Evolutionary conservation across 2,888 invertebrate species (phyloP).

Genomic region (Mechanitis mazaeus): DNA sequence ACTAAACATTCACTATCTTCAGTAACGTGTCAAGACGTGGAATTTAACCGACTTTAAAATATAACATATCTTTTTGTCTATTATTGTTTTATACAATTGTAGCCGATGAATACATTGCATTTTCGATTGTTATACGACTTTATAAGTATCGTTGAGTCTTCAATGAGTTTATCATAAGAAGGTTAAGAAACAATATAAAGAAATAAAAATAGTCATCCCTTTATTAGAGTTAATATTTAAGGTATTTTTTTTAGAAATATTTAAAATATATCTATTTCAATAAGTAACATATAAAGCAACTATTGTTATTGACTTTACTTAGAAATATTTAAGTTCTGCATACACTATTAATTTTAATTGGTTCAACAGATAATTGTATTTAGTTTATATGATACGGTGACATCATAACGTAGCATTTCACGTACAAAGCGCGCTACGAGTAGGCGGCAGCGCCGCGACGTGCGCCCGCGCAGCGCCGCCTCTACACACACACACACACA

Average conservation of each 20-base stretch:
- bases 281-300: no score
- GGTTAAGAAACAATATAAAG: no score
- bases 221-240: no score
- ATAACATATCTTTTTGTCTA: background rate
- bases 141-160: no score
- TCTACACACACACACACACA: constrained; percentile 3
- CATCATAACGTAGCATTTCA: constrained; percentile 10
- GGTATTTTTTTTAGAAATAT: no score
- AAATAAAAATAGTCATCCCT: no score
- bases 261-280: no score
- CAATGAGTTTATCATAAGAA: no score
- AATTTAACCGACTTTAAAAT: constrained; percentile 13
- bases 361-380: constrained; percentile 2
- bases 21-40: constrained; percentile 6
- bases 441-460: constrained; percentile 14
- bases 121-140: no score
- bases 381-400: constrained; percentile 4
- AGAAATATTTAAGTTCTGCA: background rate
- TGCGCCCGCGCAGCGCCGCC: constrained; percentile 15
- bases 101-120: no score
- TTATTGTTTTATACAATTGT: no score
- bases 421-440: constrained; percentile 11
- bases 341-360: constrained; percentile 2
- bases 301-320: no score
- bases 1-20: constrained; percentile 48